Base-by-base conservation (phyloP, 2,888 invertebrate genomes). In the Argyresthia goedartella region DNA sequence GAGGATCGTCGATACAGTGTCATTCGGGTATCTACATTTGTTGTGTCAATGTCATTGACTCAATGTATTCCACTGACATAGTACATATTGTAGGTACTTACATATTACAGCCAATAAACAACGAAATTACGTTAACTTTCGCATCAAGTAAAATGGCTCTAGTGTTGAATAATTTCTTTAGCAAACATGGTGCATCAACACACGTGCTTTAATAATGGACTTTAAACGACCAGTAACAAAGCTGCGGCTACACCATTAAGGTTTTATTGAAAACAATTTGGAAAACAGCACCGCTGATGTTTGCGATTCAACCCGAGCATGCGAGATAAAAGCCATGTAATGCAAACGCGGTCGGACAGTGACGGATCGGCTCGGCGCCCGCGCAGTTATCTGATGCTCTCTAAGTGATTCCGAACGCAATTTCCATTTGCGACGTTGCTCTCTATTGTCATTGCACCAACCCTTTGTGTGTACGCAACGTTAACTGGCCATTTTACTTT, bases 261-360 rank as follows among this genome's bases (percentile, higher is more conserved):
- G 72, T 67, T 79, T 41, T 79, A 81, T 82, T 80, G 84, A 77
- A 84, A 84, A 82, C 82, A 81, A 84, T 86, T 85, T 80, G 79
- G 85, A 78, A 75, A 81, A 82, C 84, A 84, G 74, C 64, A 66
- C 70, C 69, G 76, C 73, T 73, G 80, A 81, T 82, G 81, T 80
- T 76, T 74, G 80, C 81, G 80, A 84, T 84, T 80, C 73, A 74
- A 79, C 69, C 67, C 71, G 71, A 73, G 74, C 73, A 68, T 65
- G 65, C 71, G 76, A 76, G 84, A 85, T 85, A 85, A 84, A 82
- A 71, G 80, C 77, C 68, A 73, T 76, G 82, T 77, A 85, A 86
- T 82, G 84, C 82, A 84, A 84, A 84, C 82, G 71, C 76, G 62
- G 74, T 58, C 71, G 74, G 86, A 85, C 86, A 81, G 73, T 84